Conservation (phyloP, 2,113 vertebrate genomes). For the Anser cygnoides region DNA sequence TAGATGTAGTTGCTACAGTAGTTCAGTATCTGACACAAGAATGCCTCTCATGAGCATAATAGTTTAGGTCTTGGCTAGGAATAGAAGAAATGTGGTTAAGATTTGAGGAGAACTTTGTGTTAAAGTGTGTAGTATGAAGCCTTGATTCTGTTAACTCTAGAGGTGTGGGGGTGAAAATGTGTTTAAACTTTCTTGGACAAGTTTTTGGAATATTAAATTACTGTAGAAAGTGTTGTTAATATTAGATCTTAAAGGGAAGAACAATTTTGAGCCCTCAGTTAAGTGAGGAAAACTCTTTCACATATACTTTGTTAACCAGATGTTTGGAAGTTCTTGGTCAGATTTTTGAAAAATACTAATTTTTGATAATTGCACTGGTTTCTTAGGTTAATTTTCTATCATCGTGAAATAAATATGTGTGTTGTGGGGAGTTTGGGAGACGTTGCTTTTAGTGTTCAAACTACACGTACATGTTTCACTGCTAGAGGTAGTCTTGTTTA, state of each 20-base stretch:
- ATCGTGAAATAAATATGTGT: not conserved
- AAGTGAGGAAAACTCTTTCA: not conserved
- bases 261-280: not conserved
- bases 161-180: not conserved
- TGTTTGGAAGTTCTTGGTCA: not conserved
- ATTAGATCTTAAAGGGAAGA: not conserved
- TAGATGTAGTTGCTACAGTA: not conserved
- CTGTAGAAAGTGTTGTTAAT: not conserved
- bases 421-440: not conserved
- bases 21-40: not conserved
- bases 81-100: not conserved
- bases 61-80: not conserved
- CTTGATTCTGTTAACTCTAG: not conserved
- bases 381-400: not conserved
- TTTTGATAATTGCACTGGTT: rapidly evolving
- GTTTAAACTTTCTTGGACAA: not conserved
- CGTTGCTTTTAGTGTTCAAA: not conserved
- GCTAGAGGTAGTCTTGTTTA: slow-evolving; percentile 9
- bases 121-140: not conserved
- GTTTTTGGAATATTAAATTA: not conserved
- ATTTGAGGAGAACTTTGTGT: not conserved
- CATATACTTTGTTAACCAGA: rapidly evolving
- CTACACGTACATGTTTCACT: not conserved
- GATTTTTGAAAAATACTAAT: not conserved
- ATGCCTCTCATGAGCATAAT: not conserved